Percentiles rank a stretch among this genome's conserved stretches.
These are phyloP conservation scores for Gymnopithys bicolor DNA, from an alignment of 2,797 vertebrate genomes.

Conservation along the genomic window DNA sequence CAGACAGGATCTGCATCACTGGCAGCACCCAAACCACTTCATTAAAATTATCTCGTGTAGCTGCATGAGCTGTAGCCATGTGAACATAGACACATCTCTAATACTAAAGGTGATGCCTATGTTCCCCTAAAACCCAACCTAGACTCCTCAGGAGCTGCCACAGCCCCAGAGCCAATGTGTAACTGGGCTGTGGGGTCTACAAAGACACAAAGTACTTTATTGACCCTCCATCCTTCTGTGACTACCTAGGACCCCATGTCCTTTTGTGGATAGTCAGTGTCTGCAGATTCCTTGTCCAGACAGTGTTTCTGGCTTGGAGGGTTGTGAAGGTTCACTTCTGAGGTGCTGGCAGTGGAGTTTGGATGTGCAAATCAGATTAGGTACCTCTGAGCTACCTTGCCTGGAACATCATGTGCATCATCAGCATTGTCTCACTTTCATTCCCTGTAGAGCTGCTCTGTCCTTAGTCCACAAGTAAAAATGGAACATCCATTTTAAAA, in stretches of 20 bases:
- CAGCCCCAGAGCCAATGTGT: fast-evolving
- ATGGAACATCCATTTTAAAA: background rate
- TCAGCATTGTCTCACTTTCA: fast-evolving
- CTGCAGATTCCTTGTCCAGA: background rate
- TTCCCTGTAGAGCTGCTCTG: background rate
- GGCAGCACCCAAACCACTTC: background rate
- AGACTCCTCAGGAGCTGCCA: background rate
- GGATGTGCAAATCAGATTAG: background rate
- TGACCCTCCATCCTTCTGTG: background rate
- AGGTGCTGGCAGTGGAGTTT: background rate
- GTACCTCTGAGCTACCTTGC: background rate
- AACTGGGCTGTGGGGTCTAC: background rate
- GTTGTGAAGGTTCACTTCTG: background rate
- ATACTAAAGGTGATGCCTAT: background rate
- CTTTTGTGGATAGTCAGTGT: fast-evolving
- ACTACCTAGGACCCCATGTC: too few species aligned
- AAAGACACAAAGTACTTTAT: background rate
- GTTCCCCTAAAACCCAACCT: background rate
- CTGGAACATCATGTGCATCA: background rate
- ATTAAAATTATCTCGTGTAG: background rate
- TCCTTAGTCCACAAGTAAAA: background rate
- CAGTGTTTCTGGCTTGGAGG: background rate
- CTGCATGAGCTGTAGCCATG: fast-evolving
- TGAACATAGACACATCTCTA: background rate
- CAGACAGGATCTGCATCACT: background rate